These are phyloP conservation scores for Neotoma lepida DNA, from an alignment of 2,113 vertebrate genomes.

Conservation along the genomic window DNA sequence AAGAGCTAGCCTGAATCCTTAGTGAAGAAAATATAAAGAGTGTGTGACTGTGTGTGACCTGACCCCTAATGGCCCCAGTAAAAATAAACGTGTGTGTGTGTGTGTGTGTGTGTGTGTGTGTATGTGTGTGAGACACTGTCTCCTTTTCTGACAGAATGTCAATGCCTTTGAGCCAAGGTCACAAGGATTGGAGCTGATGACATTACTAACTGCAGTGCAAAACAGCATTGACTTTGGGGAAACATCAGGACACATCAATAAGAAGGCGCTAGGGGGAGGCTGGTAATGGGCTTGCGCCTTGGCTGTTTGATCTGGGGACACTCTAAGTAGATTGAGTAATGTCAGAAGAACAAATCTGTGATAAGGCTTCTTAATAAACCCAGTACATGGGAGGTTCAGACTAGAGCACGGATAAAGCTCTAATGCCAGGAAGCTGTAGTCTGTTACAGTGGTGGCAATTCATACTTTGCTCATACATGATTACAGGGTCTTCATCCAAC, in stretches of 20 bases:
- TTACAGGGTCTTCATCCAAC: background rate
- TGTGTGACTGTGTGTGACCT: background rate
- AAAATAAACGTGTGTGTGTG: background rate
- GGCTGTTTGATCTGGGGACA: background rate
- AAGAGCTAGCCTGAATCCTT: background rate
- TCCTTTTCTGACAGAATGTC: background rate
- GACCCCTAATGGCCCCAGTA: background rate
- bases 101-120: background rate
- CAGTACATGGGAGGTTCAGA: background rate
- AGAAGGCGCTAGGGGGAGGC: background rate
- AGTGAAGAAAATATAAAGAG: background rate
- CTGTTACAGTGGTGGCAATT: background rate
- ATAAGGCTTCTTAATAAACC: background rate
- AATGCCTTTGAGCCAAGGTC: background rate
- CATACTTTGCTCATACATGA: background rate
- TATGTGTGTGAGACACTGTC: background rate
- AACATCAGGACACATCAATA: background rate
- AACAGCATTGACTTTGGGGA: background rate
- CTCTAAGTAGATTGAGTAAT: background rate
- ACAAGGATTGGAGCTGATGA: background rate
- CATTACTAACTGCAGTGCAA: background rate
- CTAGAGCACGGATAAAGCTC: background rate
- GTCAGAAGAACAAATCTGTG: background rate
- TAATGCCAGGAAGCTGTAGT: background rate
- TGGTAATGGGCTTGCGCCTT: background rate